Percentiles rank a stretch among this genome's conserved stretches.
Evolutionary conservation across 2,797 vertebrate genomes (phyloP).

Genomic region (Brachyrhaphis roseni): DNA sequence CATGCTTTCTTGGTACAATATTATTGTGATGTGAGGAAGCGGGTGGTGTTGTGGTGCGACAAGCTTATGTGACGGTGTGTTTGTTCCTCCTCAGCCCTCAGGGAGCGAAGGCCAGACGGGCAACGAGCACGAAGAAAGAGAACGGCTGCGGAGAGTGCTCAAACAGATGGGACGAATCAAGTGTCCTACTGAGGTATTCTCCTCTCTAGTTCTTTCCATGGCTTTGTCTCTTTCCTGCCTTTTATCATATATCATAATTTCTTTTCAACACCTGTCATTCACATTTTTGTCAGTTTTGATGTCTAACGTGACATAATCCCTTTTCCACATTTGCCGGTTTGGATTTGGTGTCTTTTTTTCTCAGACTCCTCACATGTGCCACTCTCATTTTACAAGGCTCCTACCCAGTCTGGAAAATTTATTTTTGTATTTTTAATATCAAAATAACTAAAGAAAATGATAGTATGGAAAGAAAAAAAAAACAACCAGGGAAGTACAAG

Average conservation of each 20-base stretch:
- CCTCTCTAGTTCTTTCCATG: constrained; percentile 37
- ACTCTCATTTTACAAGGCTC: constrained; percentile 37
- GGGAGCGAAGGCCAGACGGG: constrained; percentile 83
- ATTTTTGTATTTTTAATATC: neutral
- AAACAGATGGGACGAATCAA: constrained; percentile 98
- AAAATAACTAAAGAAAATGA: neutral
- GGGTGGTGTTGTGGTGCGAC: constrained; percentile 41
- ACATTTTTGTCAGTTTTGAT: constrained; percentile 33
- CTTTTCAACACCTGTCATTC: constrained; percentile 40
- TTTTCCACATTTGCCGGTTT: constrained; percentile 38
- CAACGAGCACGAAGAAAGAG: constrained; percentile 90
- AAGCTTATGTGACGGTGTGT: constrained; percentile 59
- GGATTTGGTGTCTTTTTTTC: constrained; percentile 40
- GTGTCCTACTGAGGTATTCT: constrained; percentile 92
- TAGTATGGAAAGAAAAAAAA: neutral
- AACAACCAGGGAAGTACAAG: neutral
- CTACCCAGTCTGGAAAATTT: neutral
- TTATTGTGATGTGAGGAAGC: constrained; percentile 18
- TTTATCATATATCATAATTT: constrained; percentile 27
- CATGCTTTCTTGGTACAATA: constrained; percentile 58
- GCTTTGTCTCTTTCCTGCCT: constrained; percentile 37
- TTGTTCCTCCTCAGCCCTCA: constrained; percentile 76
- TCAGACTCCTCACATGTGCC: constrained; percentile 1
- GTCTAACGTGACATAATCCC: constrained; percentile 41
- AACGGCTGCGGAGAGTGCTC: constrained; percentile 90